Percentiles rank a stretch among this genome's conserved stretches.
phyloP scores from a whole-genome alignment of 2,797 vertebrate genomes.

The Micrastur ruficollis region DNA sequence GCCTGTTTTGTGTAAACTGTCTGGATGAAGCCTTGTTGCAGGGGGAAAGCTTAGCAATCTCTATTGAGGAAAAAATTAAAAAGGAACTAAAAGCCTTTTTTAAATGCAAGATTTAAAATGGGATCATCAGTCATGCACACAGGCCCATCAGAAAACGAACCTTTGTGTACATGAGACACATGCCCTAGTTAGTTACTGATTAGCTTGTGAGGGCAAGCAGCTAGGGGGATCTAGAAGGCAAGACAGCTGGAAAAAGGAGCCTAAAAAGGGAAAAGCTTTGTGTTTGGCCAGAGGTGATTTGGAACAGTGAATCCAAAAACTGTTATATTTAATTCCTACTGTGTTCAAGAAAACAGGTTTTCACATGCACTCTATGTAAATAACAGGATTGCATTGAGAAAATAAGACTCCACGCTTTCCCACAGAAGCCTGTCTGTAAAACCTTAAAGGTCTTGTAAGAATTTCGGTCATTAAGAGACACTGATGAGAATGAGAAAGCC shows the following conservation, averaged over 20 bases:
- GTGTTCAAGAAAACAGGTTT: neutral
- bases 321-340: neutral
- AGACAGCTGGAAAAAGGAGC: neutral
- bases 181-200: neutral
- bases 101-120: neutral
- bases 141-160: neutral
- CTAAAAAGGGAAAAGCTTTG: neutral
- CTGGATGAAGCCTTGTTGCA: neutral
- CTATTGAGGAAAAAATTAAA: neutral
- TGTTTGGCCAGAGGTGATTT: neutral
- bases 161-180: neutral
- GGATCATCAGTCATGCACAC: neutral
- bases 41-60: neutral
- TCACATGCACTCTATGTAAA: neutral
- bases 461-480: neutral
- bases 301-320: neutral
- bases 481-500: neutral
- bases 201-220: neutral
- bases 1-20: neutral
- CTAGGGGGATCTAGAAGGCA: neutral
- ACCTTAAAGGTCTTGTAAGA: neutral
- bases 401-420: neutral
- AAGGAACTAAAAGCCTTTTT: neutral
- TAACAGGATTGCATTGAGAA: neutral
- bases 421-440: neutral